These are phyloP conservation scores for Eilema caniola DNA, from an alignment of 2,888 invertebrate genomes.

Conservation along the genomic window DNA sequence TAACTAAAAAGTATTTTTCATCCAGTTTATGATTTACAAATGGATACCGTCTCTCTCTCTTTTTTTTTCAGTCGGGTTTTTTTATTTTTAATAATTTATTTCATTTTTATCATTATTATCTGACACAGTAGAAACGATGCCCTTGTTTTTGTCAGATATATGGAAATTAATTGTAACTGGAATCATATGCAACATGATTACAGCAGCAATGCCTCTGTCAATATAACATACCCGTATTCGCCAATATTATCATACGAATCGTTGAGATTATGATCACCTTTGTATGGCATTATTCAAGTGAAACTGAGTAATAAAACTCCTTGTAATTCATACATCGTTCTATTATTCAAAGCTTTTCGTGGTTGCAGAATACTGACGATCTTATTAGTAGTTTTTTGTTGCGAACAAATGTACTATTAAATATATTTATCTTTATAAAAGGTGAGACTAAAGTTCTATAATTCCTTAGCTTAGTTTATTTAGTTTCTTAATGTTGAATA, in stretches of 20 bases:
- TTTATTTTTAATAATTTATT: too few relatives aligned
- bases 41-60: too few relatives aligned
- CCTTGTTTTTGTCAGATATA: too few relatives aligned
- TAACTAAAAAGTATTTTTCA: too few relatives aligned
- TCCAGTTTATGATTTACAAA: too few relatives aligned
- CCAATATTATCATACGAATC: neutral
- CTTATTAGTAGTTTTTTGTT: slow-evolving; percentile 22
- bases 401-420: neutral
- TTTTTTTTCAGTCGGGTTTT: too few relatives aligned
- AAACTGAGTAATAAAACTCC: slow-evolving; percentile 13
- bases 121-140: too few relatives aligned
- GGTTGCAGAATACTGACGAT: slow-evolving; percentile 28
- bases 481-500: neutral
- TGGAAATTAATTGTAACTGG: neutral
- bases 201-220: neutral
- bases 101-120: too few relatives aligned
- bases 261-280: slow-evolving; percentile 5
- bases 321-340: slow-evolving; percentile 34
- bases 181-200: neutral
- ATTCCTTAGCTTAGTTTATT: too few relatives aligned
- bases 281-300: neutral
- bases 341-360: slow-evolving; percentile 15
- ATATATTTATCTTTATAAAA: neutral
- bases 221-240: neutral
- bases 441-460: neutral